A percentile compares a stretch with the other conserved stretches of the same genome.
These are phyloP conservation scores for Lontra canadensis DNA, from an alignment of 2,113 vertebrate species.

Conservation along the genomic window DNA sequence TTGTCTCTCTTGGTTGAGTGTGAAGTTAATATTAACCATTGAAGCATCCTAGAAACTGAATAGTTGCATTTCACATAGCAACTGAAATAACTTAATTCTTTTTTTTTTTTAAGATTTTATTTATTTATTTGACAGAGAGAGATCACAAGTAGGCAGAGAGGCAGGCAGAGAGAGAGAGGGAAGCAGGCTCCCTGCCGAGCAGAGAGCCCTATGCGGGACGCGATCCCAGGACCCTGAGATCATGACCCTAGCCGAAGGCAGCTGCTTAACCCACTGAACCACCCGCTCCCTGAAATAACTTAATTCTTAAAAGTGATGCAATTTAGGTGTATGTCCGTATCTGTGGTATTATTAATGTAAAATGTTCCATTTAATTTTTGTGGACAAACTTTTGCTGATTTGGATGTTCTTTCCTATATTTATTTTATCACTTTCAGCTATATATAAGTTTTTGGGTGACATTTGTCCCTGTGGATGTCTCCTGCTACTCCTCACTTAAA, in stretches of 20 bases:
- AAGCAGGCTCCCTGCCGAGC: too few species aligned
- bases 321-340: neutral
- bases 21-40: neutral
- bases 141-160: too few species aligned
- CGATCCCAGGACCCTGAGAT: too few species aligned
- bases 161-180: too few species aligned
- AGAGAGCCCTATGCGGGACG: too few species aligned
- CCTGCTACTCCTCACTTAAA: neutral
- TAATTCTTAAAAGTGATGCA: neutral
- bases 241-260: too few species aligned
- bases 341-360: neutral
- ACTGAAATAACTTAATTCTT: constrained; percentile 28
- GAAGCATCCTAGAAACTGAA: neutral
- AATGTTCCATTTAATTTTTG: constrained; percentile 32
- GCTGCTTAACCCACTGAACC: too few species aligned
- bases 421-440: neutral
- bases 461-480: neutral
- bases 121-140: too few species aligned
- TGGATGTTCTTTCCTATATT: neutral
- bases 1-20: neutral
- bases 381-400: neutral
- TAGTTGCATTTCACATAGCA: neutral
- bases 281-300: constrained; percentile 32
- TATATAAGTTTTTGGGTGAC: neutral
- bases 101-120: too few species aligned